Evolutionary conservation across 2,113 vertebrate species (phyloP), one percentile per base, ranked within the genome.

Genomic region (Neodontobutis hainanensis): DNA sequence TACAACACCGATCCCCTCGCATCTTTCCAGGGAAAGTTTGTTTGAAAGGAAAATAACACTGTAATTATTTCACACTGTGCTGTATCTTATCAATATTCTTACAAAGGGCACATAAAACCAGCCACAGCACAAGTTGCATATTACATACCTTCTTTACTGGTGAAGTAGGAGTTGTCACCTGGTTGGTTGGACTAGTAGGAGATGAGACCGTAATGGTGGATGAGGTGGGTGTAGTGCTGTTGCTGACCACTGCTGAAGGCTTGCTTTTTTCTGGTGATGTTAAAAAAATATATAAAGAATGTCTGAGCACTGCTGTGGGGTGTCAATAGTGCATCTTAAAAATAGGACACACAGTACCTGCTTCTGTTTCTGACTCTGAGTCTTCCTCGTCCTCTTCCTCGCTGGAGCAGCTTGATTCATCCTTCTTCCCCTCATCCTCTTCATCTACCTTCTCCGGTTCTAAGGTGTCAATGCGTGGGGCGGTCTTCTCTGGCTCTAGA

Each of bases 371-470:
- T 0, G 97, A 99, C 90, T 99, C 97, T 0, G 97, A 98, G 71
- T 99, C 97, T 11, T 99, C 97, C 66, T 99, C 97, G 4, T 99
- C 97, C 35, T 99, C 97, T 69, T 99, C 97, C 78, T 99, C 97
- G 77, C 97, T 99, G 74, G 97, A 99, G 78, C 97, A 99, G 90
- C 97, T 99, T 0, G 97, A 99, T 73, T 99, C 97, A 77, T 99
- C 97, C 85, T 99, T 98, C 89, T 99, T 99, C 19, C 94, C 96
- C 78, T 98, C 96, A 40, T 97, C 95, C 78, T 95, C 96, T 69
- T 92, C 96, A 65, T 98, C 97, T 72, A 90, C 95, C 79, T 99
- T 99, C 88, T 99, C 97, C 7, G 94, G 94, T 64, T 99, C 97
- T 69, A 97, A 88, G 85, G 95, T 94, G 71, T 98, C 97, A 61